Base-by-base conservation (phyloP, 2,797 vertebrate species). In the Taeniopygia guttata region DNA sequence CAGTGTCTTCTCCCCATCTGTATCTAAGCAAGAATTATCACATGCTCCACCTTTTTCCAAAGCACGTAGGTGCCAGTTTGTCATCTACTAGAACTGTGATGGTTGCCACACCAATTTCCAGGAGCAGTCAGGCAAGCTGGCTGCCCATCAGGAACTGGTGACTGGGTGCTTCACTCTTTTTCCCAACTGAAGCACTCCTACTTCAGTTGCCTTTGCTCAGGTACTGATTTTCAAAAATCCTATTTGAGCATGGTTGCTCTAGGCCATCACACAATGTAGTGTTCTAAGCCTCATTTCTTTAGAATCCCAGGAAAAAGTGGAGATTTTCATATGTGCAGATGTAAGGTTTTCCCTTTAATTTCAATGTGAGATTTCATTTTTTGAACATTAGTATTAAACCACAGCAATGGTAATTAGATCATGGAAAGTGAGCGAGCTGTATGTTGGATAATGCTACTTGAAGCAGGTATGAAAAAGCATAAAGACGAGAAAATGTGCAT, bases 231-330 rank as follows among this genome's bases (percentile, higher is more conserved):
- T 75, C 54, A 70, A 30, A 81, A 68, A 9, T 36, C 20, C 1
- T 38, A 1, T 87, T 49, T 3, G 7, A 62, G 29, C 0, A 0
- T 22, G 4, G 1, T 60, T 60, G 38, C 43, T 63, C 36, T 42
- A 59, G 49, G 42, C n/a, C 13, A 52, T 42, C 25, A 30, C 0
- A 1, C 21, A 34, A 5, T 13, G 13, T 14, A n/a, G 38, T 51
- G 17, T 45, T 69, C 14, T 3, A 68, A 72, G 30, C 23, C 30
- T 80, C 10, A 11, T 48, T 69, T 74, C 25, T 87, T 62, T 29
- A 29, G 40, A 80, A 68, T 80, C 51, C 10, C 10, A 25, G 43
- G 23, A n/a, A 56, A 69, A 83, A 86, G 9, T 36, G 9, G 14
- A n/a, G 34, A n/a, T 52, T 59, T 77, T 80, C 17, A 7, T 59